phyloP scores from a whole-genome alignment of 2,888 invertebrate species.

The Trissoscelio sp. region DNA sequence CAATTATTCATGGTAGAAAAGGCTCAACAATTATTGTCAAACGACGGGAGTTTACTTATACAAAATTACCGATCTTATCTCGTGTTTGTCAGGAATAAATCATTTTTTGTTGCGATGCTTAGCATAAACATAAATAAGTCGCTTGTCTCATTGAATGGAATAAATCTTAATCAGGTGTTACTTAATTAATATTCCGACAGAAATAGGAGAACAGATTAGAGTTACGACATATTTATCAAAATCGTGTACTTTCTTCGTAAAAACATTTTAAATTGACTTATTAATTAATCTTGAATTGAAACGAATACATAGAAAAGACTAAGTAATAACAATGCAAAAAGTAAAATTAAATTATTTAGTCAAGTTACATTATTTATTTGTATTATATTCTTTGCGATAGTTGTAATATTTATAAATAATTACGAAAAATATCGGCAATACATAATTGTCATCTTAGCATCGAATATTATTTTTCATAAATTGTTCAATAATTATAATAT shows the following conservation, averaged over 20 bases:
- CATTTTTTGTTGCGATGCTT: slow-evolving; percentile 31
- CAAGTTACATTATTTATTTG: too few relatives aligned
- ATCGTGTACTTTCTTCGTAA: too few relatives aligned
- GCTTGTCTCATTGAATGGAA: slow-evolving; percentile 31
- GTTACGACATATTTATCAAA: slow-evolving; percentile 11
- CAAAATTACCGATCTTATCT: slow-evolving; percentile 46
- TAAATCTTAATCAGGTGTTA: slow-evolving; percentile 52
- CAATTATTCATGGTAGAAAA: slow-evolving; percentile 17
- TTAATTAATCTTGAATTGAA: too few relatives aligned
- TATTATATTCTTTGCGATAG: too few relatives aligned
- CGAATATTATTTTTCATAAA: too few relatives aligned
- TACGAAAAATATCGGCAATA: too few relatives aligned
- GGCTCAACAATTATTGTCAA: slow-evolving; percentile 27
- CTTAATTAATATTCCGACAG: slow-evolving; percentile 40
- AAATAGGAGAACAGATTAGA: slow-evolving; percentile 14
- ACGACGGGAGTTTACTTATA: slow-evolving; percentile 8
- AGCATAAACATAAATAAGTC: slow-evolving; percentile 29
- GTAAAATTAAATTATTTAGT: too few relatives aligned
- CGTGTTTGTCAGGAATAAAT: slow-evolving; percentile 34
- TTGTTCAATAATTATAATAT: too few relatives aligned
- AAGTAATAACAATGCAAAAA: too few relatives aligned
- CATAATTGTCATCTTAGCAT: too few relatives aligned
- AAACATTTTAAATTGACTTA: neutral
- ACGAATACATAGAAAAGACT: too few relatives aligned
- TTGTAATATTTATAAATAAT: too few relatives aligned